A percentile compares a stretch with the other conserved stretches of the same genome.
phyloP scores from a whole-genome alignment of 2,113 vertebrate species.

The Semnornis frantzii region DNA sequence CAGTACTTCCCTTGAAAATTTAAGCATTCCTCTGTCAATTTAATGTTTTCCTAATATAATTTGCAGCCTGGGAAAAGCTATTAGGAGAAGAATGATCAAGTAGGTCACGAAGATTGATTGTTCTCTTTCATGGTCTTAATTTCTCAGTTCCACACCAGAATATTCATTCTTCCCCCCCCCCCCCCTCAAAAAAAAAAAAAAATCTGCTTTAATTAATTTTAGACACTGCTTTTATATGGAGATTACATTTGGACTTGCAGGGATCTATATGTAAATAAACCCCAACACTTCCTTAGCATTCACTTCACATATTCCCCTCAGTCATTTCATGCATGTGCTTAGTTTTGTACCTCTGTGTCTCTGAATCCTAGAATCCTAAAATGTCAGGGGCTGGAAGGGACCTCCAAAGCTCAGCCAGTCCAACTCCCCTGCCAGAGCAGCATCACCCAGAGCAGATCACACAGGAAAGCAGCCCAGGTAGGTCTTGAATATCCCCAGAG shows the following conservation, averaged over 20 bases:
- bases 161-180: background rate
- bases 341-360: background rate
- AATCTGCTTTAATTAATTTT: background rate
- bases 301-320: background rate
- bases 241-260: constrained; percentile 11
- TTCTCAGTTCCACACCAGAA: background rate
- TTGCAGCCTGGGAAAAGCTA: background rate
- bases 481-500: too few species aligned
- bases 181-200: background rate
- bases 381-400: too few species aligned
- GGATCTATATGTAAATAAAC: constrained; percentile 34
- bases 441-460: too few species aligned
- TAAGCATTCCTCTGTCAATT: background rate
- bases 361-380: background rate
- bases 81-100: background rate
- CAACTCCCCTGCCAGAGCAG: too few species aligned
- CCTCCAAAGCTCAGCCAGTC: too few species aligned
- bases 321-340: background rate
- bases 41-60: background rate
- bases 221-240: background rate
- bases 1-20: background rate
- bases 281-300: background rate
- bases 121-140: background rate
- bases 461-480: too few species aligned
- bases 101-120: background rate